These are phyloP conservation scores for Cataglyphis altisquamis DNA, from an alignment of 2,888 invertebrate species.

Conservation along the genomic window DNA sequence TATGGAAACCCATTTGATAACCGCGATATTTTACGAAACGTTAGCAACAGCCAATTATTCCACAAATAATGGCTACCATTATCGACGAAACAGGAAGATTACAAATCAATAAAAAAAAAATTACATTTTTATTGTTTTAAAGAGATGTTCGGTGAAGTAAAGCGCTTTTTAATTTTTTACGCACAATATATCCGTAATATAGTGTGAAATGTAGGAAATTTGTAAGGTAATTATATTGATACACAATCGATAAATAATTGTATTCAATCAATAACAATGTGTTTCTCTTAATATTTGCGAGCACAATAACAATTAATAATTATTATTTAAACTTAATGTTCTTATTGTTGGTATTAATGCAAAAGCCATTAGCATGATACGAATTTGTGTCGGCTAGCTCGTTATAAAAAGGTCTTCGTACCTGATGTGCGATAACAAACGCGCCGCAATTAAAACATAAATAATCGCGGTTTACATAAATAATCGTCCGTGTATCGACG, in stretches of 20 bases:
- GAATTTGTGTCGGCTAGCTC: background rate
- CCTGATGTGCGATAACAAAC: conserved; percentile 21
- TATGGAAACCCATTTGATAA: background rate
- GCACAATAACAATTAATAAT: conserved; percentile 14
- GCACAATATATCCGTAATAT: conserved; percentile 21
- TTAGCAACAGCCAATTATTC: conserved; percentile 23
- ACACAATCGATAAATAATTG: conserved; percentile 39
- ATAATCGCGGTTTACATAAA: conserved; percentile 55
- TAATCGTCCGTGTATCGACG: conserved; percentile 29
- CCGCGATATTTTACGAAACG: background rate
- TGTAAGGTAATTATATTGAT: conserved; percentile 30
- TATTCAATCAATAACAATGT: conserved; percentile 27
- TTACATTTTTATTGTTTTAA: conserved; percentile 30
- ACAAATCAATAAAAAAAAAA: conserved; percentile 6
- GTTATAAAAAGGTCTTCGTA: background rate
- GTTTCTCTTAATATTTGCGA: conserved; percentile 20
- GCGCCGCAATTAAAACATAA: conserved; percentile 48
- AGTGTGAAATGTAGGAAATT: conserved; percentile 46
- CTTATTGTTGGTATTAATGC: background rate
- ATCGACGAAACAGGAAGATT: background rate
- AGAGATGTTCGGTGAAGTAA: conserved; percentile 42
- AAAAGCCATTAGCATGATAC: conserved; percentile 41
- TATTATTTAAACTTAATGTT: conserved; percentile 32
- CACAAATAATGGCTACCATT: background rate
- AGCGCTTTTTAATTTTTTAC: conserved; percentile 49